Evolutionary conservation across 2,888 invertebrate genomes (phyloP).

Genomic region (Leucania comma): DNA sequence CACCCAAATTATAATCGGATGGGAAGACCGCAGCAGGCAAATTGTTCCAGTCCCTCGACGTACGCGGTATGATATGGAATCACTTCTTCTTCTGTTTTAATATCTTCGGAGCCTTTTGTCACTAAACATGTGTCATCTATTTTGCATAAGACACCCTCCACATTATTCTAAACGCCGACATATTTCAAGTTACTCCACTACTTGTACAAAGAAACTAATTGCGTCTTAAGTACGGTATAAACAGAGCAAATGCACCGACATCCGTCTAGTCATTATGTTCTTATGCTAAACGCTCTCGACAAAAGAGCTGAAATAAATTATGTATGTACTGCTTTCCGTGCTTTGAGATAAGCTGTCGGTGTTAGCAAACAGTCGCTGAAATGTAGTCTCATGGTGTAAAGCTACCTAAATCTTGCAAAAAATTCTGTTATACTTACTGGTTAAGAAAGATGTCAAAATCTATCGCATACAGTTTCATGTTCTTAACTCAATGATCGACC

Average conservation of each 20-base stretch:
- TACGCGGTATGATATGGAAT: too few species aligned
- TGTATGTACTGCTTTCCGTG: slow-evolving; percentile 3
- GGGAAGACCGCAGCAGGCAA: too few species aligned
- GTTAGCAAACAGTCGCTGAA: slow-evolving; percentile 19
- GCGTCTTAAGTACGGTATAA: slow-evolving; percentile 20
- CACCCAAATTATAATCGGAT: too few species aligned
- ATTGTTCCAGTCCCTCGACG: too few species aligned
- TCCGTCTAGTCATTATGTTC: slow-evolving; percentile 40
- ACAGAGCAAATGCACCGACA: slow-evolving; percentile 32
- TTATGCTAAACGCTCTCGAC: slow-evolving; percentile 43
- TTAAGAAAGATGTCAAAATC: background rate
- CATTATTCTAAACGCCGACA: background rate
- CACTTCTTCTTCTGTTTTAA: too few species aligned
- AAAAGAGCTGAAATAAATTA: slow-evolving; percentile 35
- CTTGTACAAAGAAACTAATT: slow-evolving; percentile 34
- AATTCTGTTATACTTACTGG: background rate
- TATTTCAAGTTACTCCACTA: background rate
- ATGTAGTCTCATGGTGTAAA: background rate
- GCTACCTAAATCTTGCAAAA: background rate
- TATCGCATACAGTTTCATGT: too few species aligned
- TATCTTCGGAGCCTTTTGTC: background rate
- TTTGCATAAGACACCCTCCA: background rate
- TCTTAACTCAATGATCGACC: too few species aligned
- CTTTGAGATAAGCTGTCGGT: slow-evolving; percentile 27
- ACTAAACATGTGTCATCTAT: background rate